Evolutionary conservation across 2,113 vertebrate species (phyloP).

Genomic region (Anoplopoma fimbria): DNA sequence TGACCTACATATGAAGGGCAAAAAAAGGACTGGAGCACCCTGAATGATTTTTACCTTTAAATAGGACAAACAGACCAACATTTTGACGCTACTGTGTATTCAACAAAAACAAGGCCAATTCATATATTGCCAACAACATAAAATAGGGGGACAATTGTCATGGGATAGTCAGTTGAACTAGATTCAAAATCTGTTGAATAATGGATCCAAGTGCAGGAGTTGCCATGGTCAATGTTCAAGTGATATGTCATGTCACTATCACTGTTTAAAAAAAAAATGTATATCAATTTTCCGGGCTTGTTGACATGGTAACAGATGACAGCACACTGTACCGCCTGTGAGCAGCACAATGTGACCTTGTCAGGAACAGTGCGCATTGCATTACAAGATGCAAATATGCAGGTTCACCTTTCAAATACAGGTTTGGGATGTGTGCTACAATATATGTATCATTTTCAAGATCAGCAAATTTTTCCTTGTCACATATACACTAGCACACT

Average conservation of each 20-base stretch:
- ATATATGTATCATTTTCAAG: neutral
- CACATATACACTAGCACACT: neutral
- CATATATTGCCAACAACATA: neutral
- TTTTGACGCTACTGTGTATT: neutral
- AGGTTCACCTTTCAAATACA: constrained; percentile 11
- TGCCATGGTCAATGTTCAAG: neutral
- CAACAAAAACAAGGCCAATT: neutral
- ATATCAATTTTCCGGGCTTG: neutral
- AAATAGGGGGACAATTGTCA: neutral
- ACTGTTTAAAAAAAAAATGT: neutral
- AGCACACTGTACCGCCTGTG: neutral
- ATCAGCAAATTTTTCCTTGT: neutral
- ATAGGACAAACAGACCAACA: neutral
- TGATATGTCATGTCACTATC: neutral
- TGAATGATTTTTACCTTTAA: neutral
- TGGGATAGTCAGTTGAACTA: neutral
- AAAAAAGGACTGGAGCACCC: neutral
- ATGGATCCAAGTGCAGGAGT: neutral
- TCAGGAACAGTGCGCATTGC: neutral
- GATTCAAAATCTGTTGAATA: neutral
- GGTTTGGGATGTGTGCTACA: neutral
- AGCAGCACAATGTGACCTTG: constrained; percentile 18
- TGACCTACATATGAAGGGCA: neutral
- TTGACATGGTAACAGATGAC: neutral
- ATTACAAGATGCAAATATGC: neutral